Evolutionary conservation across 2,113 vertebrate genomes (phyloP), one percentile per base, ranked within the genome.

Genomic region (Lampris incognitus): DNA sequence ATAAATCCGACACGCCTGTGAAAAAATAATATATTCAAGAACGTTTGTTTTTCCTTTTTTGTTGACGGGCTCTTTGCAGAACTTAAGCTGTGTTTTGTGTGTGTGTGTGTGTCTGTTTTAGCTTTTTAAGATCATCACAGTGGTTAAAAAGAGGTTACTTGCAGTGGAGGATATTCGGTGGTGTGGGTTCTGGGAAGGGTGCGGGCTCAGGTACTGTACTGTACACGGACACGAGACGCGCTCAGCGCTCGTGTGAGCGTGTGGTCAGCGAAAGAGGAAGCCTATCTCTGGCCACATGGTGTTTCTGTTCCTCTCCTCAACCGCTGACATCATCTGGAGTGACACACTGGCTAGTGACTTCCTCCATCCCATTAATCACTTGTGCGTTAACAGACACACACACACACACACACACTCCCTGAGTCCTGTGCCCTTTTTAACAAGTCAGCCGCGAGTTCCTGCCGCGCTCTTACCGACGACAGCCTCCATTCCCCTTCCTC

Each of bases 311-410:
- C 91, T 87, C 69, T 44, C 3, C 63, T 85, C 56, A 72, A 82
- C 85, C 61, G 58, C 73, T 91, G 91, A 91, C 89, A 78, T 91
- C 87, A 90, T 90, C 76, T 74, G 54, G 78, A 85, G 78, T 90
- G 90, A 87, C 90, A 89, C 84, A 70, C 55, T 13, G 81, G 76
- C 72, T 37, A 66, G 78, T 67, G 81, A 88, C 92, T 93, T 93
- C 92, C 91, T 91, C 59, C 6, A 2, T 71, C 66, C 70, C 85
- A 80, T 91, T 88, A 91, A 90, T 92, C 88, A 89, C 78, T 78
- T 7, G 69, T 11, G 79, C 46, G 76, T 85, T 81, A 87, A 86
- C 84, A 85, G 72, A 64, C 64, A 11, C 81, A 77, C 67, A 48
- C 42, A 24, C n/a, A 52, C 39, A 36, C 44, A 49, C 36, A 50